Evolutionary conservation across 2,797 vertebrate genomes (phyloP), one percentile per base, ranked within the genome.

Genomic region (Xiphophorus birchmanni): DNA sequence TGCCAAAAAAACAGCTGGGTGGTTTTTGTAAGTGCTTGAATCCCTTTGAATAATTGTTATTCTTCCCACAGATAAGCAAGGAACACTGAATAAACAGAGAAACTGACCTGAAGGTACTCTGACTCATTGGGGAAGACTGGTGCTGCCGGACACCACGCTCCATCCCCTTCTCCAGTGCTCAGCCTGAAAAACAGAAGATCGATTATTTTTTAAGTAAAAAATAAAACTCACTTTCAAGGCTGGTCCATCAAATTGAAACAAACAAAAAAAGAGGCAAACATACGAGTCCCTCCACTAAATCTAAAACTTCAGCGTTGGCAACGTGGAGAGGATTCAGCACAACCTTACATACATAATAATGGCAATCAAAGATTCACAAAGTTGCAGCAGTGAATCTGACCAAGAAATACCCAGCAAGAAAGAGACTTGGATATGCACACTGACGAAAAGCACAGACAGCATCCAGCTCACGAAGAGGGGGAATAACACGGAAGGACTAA

Each of bases 81-180:
- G 2, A 71, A 35, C 12, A 67, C 17, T 8, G 32, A 75, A 54
- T 26, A 73, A 79, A 76, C 12, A 2, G 50, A 80, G 56, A 3
- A 47, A 86, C 85, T 73, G 58, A 98, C 96, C 95, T 99, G 97
- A 78, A 99, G 95, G 89, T 97, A 99, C 84, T 99, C 97, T 1
- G 97, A 95, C 65, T 96, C 96, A 2, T 91, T 94, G 12, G 97
- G 97, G 54, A 95, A 98, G 65, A 99, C 98, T 0, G 97, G 90
- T 48, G 95, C 97, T 29, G 95, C 95, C 0, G 98, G 98, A 85
- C 98, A 99, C 98, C 98, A 99, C 0, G 98, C 98, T 3, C 98
- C 98, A 6, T 99, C 98, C 0, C 98, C 98, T 0, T 97, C 97
- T 0, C 96, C 97, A 45, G 95, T 97, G 45, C 96, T 98, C 89